These are phyloP conservation scores for Nebria brevicollis DNA, from an alignment of 2,888 invertebrate species.

Conservation along the genomic window DNA sequence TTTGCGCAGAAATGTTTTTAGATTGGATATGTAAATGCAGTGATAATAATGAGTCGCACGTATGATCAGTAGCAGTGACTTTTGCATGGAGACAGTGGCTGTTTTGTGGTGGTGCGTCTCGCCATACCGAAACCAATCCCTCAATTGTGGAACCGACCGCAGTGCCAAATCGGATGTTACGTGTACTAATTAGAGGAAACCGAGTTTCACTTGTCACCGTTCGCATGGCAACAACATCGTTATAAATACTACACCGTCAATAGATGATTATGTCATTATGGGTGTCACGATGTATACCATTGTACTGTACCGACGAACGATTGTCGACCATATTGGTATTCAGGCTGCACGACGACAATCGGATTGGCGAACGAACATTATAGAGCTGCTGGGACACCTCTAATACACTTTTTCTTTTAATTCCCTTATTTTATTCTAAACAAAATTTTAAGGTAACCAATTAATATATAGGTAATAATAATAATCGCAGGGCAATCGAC, in stretches of 20 bases:
- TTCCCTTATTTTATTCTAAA: too few species aligned
- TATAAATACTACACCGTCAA: conserved; percentile 50
- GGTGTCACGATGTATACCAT: conserved; percentile 41
- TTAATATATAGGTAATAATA: too few species aligned
- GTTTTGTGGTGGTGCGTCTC: conserved; percentile 7
- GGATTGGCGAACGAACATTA: conserved; percentile 32
- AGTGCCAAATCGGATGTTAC: conserved; percentile 58
- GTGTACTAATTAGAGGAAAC: conserved; percentile 59
- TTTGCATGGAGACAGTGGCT: neutral
- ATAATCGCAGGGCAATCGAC: neutral
- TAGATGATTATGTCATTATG: conserved; percentile 51
- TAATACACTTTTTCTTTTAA: too few species aligned
- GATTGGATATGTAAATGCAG: neutral
- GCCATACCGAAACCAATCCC: conserved; percentile 45
- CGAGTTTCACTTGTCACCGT: conserved; percentile 55
- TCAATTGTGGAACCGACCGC: conserved; percentile 55
- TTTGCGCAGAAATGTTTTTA: neutral
- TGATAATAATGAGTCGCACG: neutral
- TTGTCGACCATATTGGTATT: conserved; percentile 42
- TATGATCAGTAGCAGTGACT: neutral
- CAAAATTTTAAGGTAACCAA: too few species aligned
- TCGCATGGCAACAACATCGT: conserved; percentile 56
- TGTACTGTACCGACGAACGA: conserved; percentile 12
- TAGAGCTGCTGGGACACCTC: neutral
- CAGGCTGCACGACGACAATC: conserved; percentile 47